Base-by-base conservation (phyloP, 1,140 invertebrate genomes). In the Pachyrhynchus sulphureomaculatus region DNA sequence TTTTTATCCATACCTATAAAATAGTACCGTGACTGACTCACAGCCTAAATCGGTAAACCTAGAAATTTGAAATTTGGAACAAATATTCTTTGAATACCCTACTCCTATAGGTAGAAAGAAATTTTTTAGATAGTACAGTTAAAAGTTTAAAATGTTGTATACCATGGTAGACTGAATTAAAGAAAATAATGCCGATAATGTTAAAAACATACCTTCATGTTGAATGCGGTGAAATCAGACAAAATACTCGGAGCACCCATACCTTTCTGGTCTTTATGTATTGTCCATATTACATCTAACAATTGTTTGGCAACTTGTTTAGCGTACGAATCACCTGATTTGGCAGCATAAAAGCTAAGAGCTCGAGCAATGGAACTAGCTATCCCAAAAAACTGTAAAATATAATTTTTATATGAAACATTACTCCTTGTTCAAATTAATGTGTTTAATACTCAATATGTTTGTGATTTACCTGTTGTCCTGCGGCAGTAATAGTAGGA, bases 321-420 rank as follows among this genome's bases (percentile, higher is more conserved):
- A 3, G 56, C 57, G 9, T 39, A 10, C 12, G 29, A 9, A 24
- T 65, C 39, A 24, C 57, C 51, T 10, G 63, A 54, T 21, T 65
- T 65, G 4, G 57, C 63, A 13, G 63, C 63, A 18, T 65, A 65
- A 23, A 60, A 65, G 34, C 33, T 44, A 2, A 65, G 36, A 49
- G 63, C 0, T 23, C 57, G 54, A 13, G 63, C 63, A 21, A 51
- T 59, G 6, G 56, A 59, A 20, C 54, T 58, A 12, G 49, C 51
- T 26, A 57, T 29, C 26, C 56, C 45, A 36, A 47, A 26, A n/a
- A n/a, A 47, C 21, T 26, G n/a, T n/a, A 26, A 47, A 49, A 34
- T 32, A 13, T 24, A 32, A 48, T 20, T 20, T 29, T 32, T 4
- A 32, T 9, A 26, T 20, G 5, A 42, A 15, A 4, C 4, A 4